Evolutionary conservation across 2,888 invertebrate genomes (phyloP).

Genomic region (Augochlorella aurata): DNA sequence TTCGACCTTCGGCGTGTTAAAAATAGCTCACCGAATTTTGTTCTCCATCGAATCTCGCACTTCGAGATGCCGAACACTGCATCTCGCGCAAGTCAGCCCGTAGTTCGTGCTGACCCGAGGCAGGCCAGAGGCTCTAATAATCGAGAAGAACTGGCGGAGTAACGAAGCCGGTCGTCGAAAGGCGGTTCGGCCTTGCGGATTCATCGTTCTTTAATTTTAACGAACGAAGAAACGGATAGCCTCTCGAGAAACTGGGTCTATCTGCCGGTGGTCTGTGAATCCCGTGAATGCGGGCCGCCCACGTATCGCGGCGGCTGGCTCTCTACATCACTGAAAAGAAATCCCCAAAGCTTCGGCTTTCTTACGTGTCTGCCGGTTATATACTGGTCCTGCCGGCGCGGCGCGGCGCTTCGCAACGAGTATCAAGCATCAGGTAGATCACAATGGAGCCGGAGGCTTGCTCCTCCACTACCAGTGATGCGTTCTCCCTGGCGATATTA

Average conservation of each 20-base stretch:
- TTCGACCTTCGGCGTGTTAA: no score
- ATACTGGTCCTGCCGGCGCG: conserved; percentile 23
- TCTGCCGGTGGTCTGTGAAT: conserved; percentile 42
- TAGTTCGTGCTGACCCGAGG: background rate
- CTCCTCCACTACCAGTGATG: conserved; percentile 8
- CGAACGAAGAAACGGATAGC: conserved; percentile 38
- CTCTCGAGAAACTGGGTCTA: conserved; percentile 61
- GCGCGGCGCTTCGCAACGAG: conserved; percentile 3
- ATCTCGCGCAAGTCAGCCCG: no score
- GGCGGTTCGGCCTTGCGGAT: background rate
- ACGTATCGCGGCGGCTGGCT: conserved; percentile 34
- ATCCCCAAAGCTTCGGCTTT: conserved; percentile 67
- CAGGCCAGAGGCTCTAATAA: background rate
- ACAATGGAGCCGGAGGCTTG: conserved; percentile 16
- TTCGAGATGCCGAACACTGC: no score
- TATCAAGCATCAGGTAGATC: conserved; percentile 40
- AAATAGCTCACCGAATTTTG: no score
- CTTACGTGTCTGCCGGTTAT: conserved; percentile 52
- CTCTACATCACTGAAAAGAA: conserved; percentile 58
- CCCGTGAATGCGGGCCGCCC: conserved; percentile 40
- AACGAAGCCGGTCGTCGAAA: background rate
- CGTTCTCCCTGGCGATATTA: conserved; percentile 15
- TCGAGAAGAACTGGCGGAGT: background rate
- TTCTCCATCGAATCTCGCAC: no score
- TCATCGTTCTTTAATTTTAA: conserved; percentile 28